Percentiles rank a stretch among this genome's conserved stretches.
Evolutionary conservation across 2,797 vertebrate species (phyloP).

Genomic region (Alauda arvensis): DNA sequence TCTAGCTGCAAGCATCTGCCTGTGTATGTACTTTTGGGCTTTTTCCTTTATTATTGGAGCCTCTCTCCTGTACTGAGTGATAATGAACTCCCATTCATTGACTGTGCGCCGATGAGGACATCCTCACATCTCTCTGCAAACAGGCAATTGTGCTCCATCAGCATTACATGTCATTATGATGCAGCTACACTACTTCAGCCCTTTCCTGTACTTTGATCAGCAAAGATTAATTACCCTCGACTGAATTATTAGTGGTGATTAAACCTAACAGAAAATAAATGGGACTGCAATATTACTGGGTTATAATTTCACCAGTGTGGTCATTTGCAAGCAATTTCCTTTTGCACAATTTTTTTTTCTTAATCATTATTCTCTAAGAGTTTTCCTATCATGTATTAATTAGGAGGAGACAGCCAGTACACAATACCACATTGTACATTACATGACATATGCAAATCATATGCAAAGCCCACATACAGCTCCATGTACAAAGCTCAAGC

Average conservation of each 20-base stretch:
- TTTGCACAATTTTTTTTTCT: slow-evolving; percentile 41
- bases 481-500: background rate
- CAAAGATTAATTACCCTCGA: slow-evolving; percentile 65
- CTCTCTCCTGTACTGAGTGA: background rate
- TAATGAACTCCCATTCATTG: slow-evolving; percentile 17
- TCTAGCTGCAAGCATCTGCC: background rate
- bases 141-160: slow-evolving; percentile 41
- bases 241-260: slow-evolving; percentile 66
- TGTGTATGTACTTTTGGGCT: background rate
- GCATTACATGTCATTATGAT: slow-evolving; percentile 56
- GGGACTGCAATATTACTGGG: slow-evolving; percentile 34
- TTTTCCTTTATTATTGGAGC: background rate
- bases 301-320: slow-evolving; percentile 48
- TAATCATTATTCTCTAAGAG: slow-evolving; percentile 37
- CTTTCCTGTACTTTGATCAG: slow-evolving; percentile 67
- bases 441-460: slow-evolving; percentile 37
- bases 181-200: slow-evolving; percentile 28
- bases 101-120: slow-evolving; percentile 18
- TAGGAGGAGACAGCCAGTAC: slow-evolving; percentile 37
- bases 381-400: slow-evolving; percentile 54
- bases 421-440: slow-evolving; percentile 23
- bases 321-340: slow-evolving; percentile 55
- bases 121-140: slow-evolving; percentile 35
- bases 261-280: slow-evolving; percentile 66
- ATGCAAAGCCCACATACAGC: background rate